A percentile compares a stretch with the other conserved stretches of the same genome.
phyloP scores from a whole-genome alignment of 2,888 invertebrate genomes.

The Podabrus alpinus region DNA sequence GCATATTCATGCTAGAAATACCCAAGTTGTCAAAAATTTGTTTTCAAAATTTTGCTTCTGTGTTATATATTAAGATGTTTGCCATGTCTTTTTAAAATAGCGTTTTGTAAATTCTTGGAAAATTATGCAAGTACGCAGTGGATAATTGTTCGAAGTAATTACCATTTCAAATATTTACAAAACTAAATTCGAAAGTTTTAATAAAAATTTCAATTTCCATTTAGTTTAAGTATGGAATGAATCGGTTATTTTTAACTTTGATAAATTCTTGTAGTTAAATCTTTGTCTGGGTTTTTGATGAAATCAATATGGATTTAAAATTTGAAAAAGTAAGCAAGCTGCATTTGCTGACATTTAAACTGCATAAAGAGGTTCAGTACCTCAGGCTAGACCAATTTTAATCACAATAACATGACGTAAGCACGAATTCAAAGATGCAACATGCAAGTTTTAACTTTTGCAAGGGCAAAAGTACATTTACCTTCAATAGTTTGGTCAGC shows the following conservation, averaged over 20 bases:
- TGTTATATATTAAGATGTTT: not conserved
- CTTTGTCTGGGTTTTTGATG: constrained; percentile 20
- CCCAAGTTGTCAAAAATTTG: not conserved
- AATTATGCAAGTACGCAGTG: not conserved
- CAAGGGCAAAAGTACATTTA: constrained; percentile 57
- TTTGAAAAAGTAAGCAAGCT: constrained; percentile 14
- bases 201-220: not conserved
- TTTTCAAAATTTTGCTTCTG: not conserved
- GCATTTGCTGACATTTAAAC: constrained; percentile 26
- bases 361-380: constrained; percentile 28
- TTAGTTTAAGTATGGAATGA: constrained; percentile 13
- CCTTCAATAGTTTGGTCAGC: constrained; percentile 39
- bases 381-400: constrained; percentile 30
- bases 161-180: not conserved
- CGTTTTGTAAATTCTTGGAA: not conserved
- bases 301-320: constrained; percentile 18
- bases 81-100: not conserved
- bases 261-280: constrained; percentile 18
- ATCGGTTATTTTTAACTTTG: constrained; percentile 13
- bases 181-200: not conserved
- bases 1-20: not conserved
- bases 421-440: constrained; percentile 26
- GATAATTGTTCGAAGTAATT: not conserved
- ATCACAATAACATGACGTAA: constrained; percentile 32
- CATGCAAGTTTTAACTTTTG: constrained; percentile 28